A percentile compares a stretch with the other conserved stretches of the same genome.
phyloP scores from a whole-genome alignment of 35 echinoderm and acorn worm species.

The Diadema setosum region DNA sequence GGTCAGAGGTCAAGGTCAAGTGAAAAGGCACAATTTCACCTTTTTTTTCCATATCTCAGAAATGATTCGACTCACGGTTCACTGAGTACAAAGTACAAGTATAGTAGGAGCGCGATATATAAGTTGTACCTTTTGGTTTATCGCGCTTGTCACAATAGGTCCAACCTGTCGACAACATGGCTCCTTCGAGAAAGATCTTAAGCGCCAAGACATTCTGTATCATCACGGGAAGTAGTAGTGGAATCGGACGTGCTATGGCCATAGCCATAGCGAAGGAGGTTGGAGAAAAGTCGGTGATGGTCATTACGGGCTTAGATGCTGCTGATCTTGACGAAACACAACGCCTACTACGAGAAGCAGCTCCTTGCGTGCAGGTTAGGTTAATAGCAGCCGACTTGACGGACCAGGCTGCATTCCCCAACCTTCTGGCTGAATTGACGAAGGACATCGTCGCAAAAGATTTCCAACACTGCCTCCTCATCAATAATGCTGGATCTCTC shows the following conservation, averaged over 20 bases:
- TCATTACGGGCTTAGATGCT: conserved; percentile 34
- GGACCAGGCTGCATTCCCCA: background rate
- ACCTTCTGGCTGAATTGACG: background rate
- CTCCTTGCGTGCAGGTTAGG: conserved; percentile 4
- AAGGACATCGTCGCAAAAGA: background rate
- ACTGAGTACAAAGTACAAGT: too few species aligned
- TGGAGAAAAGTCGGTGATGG: conserved; percentile 14
- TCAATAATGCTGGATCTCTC: conserved; percentile 38
- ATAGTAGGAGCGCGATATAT: too few species aligned
- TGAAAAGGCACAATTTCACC: too few species aligned
- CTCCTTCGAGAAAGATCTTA: too few species aligned
- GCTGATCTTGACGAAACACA: conserved; percentile 61
- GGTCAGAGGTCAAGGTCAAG: too few species aligned
- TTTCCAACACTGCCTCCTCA: conserved; percentile 40
- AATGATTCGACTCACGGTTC: too few species aligned
- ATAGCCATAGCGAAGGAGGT: conserved; percentile 36
- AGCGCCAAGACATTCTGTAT: conserved; percentile 5
- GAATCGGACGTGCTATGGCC: conserved; percentile 71
- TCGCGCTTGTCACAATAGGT: too few species aligned
- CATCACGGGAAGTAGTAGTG: conserved; percentile 68
- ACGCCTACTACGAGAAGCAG: background rate
- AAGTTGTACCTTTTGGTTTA: too few species aligned
- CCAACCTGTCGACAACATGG: too few species aligned
- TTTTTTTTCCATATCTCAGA: too few species aligned
- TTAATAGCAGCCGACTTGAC: conserved; percentile 31